Evolutionary conservation across 2,888 invertebrate species (phyloP).

Genomic region (Theretra japonica): DNA sequence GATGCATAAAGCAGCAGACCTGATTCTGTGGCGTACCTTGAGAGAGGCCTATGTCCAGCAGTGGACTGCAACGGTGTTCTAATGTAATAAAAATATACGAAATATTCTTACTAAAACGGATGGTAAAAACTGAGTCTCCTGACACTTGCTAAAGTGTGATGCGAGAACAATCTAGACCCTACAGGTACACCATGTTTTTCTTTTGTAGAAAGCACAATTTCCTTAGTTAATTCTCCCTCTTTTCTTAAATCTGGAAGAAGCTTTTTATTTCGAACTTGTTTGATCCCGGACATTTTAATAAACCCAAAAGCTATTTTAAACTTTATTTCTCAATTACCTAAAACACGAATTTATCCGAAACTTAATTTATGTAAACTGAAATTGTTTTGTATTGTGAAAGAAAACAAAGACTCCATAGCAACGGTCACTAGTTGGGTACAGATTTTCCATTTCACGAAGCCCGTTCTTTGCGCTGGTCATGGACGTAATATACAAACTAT

Average conservation of each 20-base stretch:
- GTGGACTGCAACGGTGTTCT: too few relatives aligned
- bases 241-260: constrained; percentile 74
- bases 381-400: neutral
- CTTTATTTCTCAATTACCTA: neutral
- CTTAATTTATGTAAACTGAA: neutral
- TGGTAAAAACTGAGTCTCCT: constrained; percentile 76
- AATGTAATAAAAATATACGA: neutral
- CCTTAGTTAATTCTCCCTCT: constrained; percentile 71
- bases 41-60: too few relatives aligned
- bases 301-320: neutral
- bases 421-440: neutral
- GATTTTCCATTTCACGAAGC: too few relatives aligned
- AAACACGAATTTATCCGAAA: constrained; percentile 15
- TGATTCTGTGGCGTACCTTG: too few relatives aligned
- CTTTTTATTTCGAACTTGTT: constrained; percentile 75
- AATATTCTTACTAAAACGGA: constrained; percentile 70
- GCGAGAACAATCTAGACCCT: constrained; percentile 83
- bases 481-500: too few relatives aligned
- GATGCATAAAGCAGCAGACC: too few relatives aligned
- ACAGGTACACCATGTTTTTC: constrained; percentile 71
- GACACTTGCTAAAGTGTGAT: constrained; percentile 86
- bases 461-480: too few relatives aligned
- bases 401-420: constrained; percentile 22
- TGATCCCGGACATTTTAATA: constrained; percentile 56
- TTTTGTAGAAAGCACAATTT: constrained; percentile 69